Conservation (phyloP, 2,888 invertebrate genomes). For the Rhorus exstirpatorius region DNA sequence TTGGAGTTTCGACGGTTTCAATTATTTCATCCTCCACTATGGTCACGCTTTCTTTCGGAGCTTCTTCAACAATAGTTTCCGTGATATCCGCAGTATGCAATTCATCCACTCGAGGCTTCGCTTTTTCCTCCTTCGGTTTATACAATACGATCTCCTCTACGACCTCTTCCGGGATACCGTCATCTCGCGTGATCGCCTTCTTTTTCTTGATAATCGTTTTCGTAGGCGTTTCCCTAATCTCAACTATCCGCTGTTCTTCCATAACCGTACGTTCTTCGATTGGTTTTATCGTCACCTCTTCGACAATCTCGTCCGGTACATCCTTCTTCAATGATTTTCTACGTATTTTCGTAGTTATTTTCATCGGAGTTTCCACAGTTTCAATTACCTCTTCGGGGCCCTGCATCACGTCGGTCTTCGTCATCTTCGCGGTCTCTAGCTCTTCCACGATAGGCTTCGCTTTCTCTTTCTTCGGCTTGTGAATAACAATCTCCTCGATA, state of each 20-base stretch:
- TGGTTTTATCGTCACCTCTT: constrained; percentile 74
- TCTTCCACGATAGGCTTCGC: constrained; percentile 75
- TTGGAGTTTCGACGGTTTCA: constrained; percentile 70
- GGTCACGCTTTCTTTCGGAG: constrained; percentile 73
- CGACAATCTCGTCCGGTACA: constrained; percentile 71
- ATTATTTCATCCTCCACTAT: constrained; percentile 72
- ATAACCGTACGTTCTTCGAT: constrained; percentile 78
- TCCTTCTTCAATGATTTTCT: constrained; percentile 77
- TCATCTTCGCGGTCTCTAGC: constrained; percentile 72
- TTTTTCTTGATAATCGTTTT: constrained; percentile 74
- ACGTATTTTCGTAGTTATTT: constrained; percentile 80
- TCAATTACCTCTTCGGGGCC: constrained; percentile 75
- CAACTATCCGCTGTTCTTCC: constrained; percentile 79
- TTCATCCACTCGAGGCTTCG: constrained; percentile 78
- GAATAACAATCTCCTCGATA: constrained; percentile 76
- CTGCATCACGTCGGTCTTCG: constrained; percentile 72
- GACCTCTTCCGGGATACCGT: constrained; percentile 74
- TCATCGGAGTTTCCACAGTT: constrained; percentile 84
- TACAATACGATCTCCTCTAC: constrained; percentile 74
- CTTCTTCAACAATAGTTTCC: constrained; percentile 73
- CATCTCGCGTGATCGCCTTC: constrained; percentile 70
- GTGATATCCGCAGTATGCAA: constrained; percentile 80
- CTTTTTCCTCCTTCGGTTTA: constrained; percentile 73
- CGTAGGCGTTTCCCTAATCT: constrained; percentile 76
- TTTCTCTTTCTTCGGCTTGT: constrained; percentile 76